Percentiles rank a stretch among this genome's conserved stretches.
phyloP scores from a whole-genome alignment of 2,113 vertebrate genomes.

The Phyllostomus discolor region DNA sequence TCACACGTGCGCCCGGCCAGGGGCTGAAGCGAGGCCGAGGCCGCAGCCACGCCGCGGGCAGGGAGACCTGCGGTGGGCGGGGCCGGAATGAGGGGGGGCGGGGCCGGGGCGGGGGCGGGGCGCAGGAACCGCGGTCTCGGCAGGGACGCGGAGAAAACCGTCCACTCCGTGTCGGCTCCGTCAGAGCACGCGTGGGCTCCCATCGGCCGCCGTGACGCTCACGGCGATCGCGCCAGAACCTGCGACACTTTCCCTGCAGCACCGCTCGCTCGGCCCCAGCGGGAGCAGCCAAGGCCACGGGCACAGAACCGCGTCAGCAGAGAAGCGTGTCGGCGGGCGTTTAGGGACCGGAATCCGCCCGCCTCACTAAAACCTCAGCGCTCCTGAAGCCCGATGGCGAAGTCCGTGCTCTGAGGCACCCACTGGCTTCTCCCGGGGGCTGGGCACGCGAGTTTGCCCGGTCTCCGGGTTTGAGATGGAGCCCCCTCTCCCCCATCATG shows the following conservation, averaged over 20 bases:
- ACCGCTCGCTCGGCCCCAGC: neutral
- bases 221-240: neutral
- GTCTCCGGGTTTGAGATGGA: neutral
- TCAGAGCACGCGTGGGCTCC: neutral
- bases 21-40: neutral
- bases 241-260: neutral
- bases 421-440: neutral
- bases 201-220: neutral
- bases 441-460: too few species aligned
- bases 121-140: too few species aligned
- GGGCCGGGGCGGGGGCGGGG: too few species aligned
- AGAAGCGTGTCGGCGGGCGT: neutral
- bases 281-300: neutral
- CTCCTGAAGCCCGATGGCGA: neutral
- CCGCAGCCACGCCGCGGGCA: neutral
- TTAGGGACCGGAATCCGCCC: neutral
- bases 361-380: neutral
- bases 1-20: neutral
- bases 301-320: neutral
- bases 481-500: neutral
- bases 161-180: too few species aligned
- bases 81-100: neutral
- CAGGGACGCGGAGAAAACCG: neutral
- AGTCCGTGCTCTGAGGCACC: neutral
- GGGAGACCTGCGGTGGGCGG: accelerated